phyloP scores from a whole-genome alignment of 1,140 invertebrate species.

The Mesaphorura yosii region DNA sequence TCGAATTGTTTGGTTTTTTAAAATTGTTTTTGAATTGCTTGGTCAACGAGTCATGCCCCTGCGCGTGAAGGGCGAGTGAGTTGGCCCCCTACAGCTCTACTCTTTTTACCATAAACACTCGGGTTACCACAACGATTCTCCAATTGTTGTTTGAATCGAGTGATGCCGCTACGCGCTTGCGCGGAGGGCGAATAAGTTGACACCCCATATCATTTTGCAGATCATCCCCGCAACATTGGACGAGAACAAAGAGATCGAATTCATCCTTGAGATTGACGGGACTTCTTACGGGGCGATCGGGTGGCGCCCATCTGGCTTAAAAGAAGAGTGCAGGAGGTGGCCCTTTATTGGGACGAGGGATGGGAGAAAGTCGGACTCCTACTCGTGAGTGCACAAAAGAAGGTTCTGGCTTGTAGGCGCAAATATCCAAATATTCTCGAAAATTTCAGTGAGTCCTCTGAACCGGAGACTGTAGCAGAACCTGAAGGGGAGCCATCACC shows the following conservation, averaged over 20 bases:
- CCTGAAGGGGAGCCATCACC: no score
- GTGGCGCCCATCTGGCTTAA: slow-evolving; percentile 42
- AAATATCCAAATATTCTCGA: neutral
- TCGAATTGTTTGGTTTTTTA: no score
- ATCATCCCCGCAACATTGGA: neutral
- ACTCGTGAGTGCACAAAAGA: neutral
- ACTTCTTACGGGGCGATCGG: slow-evolving; percentile 73
- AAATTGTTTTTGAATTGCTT: neutral
- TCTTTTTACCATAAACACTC: neutral
- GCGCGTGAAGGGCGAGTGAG: slow-evolving; percentile 54
- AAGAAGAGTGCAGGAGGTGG: slow-evolving; percentile 21
- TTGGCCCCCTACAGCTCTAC: neutral
- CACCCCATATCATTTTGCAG: no score
- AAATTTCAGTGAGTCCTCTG: neutral
- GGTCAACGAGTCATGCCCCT: neutral
- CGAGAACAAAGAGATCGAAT: slow-evolving; percentile 66
- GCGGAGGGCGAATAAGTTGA: no score
- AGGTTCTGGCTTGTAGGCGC: neutral
- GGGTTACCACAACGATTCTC: neutral
- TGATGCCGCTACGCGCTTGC: no score
- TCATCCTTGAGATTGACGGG: slow-evolving; percentile 68
- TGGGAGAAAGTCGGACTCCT: neutral
- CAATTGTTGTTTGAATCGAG: no score
- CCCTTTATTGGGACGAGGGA: slow-evolving; percentile 25
- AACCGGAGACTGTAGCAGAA: no score